Conservation (phyloP, 2,797 vertebrate species). For the Paguma larvata region DNA sequence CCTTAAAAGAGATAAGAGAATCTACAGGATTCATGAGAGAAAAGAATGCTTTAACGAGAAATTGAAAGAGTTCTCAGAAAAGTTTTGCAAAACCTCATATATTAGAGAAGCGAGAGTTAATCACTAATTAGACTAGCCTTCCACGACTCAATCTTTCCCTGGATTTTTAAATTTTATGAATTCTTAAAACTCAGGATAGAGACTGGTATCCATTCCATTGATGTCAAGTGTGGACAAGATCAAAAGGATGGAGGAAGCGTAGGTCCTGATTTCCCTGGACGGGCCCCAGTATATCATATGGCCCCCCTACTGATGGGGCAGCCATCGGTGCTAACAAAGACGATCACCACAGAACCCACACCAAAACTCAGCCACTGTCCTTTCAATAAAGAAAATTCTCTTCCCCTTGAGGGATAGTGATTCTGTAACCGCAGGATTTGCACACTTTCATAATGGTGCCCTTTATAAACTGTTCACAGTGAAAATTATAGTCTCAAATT, state of each 20-base stretch:
- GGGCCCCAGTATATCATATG: no score
- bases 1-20: background rate
- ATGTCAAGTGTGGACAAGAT: background rate
- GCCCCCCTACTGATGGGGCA: background rate
- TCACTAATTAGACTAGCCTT: background rate
- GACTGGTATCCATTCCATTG: background rate
- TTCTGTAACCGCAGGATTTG: background rate
- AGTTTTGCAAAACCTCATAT: slow-evolving; percentile 11
- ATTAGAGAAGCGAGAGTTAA: background rate
- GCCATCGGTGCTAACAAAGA: background rate
- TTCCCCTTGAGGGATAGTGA: background rate
- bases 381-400: background rate
- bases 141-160: background rate
- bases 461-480: slow-evolving; percentile 55
- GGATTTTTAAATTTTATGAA: background rate
- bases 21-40: background rate
- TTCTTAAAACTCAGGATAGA: slow-evolving; percentile 31
- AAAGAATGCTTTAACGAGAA: background rate
- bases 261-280: background rate
- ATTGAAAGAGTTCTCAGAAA: background rate
- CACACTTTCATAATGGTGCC: background rate
- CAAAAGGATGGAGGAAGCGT: background rate
- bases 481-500: slow-evolving; percentile 8
- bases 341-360: background rate
- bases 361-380: background rate